Evolutionary conservation across 2,797 vertebrate species (phyloP).

Genomic region (Chaenodraco wilsoni): DNA sequence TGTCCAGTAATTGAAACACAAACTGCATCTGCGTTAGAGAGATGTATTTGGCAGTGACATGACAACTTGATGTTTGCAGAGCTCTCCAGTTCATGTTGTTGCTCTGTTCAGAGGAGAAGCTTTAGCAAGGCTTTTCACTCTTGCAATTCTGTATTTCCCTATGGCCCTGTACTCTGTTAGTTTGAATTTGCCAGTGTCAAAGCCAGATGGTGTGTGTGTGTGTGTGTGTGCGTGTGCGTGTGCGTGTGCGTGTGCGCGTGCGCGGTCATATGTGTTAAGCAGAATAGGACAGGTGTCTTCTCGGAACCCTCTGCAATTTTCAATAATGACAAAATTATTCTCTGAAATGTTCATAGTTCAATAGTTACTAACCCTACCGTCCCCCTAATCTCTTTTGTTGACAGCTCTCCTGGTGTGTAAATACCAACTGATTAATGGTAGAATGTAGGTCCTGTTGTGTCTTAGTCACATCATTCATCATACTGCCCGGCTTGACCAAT

Average conservation of each 20-base stretch:
- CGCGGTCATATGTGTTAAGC: slow-evolving; percentile 28
- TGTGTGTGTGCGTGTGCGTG: neutral
- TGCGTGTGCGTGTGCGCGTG: slow-evolving; percentile 19
- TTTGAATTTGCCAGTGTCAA: slow-evolving; percentile 57
- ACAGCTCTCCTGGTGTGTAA: slow-evolving; percentile 68
- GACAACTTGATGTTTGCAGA: slow-evolving; percentile 29
- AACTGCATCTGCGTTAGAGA: slow-evolving; percentile 9
- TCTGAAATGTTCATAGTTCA: slow-evolving; percentile 32
- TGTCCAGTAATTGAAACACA: slow-evolving; percentile 35
- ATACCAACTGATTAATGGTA: slow-evolving; percentile 79
- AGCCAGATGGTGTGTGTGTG: slow-evolving; percentile 44
- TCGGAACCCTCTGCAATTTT: slow-evolving; percentile 19
- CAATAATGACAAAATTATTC: slow-evolving; percentile 52
- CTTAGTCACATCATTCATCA: slow-evolving; percentile 78
- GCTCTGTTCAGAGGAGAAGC: slow-evolving; percentile 12
- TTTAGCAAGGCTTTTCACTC: slow-evolving; percentile 28
- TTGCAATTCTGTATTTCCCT: slow-evolving; percentile 47
- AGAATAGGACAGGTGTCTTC: slow-evolving; percentile 55
- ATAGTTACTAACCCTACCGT: slow-evolving; percentile 14
- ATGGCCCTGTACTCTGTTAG: slow-evolving; percentile 31
- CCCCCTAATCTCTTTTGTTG: slow-evolving; percentile 36
- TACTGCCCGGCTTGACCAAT: slow-evolving; percentile 66
- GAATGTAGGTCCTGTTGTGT: slow-evolving; percentile 70
- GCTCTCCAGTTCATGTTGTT: neutral
- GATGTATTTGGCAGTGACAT: slow-evolving; percentile 16